Percentiles rank a stretch among this genome's conserved stretches.
These are phyloP conservation scores for Callyntrura guangdongensis DNA, from an alignment of 2,888 invertebrate species.

Conservation along the genomic window DNA sequence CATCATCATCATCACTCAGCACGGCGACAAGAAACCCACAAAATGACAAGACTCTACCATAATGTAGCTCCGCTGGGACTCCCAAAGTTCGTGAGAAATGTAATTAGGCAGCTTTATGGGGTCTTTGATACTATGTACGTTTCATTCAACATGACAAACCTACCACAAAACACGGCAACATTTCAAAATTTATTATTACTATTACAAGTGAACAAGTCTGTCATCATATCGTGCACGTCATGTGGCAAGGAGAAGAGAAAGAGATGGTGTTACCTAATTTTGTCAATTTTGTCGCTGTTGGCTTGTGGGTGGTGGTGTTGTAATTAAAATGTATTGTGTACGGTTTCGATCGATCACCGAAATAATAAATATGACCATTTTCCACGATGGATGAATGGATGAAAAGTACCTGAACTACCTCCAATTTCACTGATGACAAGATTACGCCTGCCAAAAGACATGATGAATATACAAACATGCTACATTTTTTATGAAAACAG, in stretches of 20 bases:
- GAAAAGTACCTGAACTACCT: too few species aligned
- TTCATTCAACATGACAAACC: neutral
- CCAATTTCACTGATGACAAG: too few species aligned
- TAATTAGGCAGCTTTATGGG: conserved; percentile 45
- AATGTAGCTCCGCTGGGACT: conserved; percentile 1
- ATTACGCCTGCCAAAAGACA: too few species aligned
- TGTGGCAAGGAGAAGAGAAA: too few species aligned
- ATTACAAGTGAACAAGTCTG: neutral
- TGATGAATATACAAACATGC: too few species aligned
- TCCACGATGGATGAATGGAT: too few species aligned
- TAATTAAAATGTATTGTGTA: too few species aligned
- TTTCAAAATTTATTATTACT: neutral
- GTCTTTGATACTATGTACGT: neutral
- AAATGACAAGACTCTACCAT: neutral
- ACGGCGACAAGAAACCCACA: neutral
- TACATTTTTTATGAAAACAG: too few species aligned
- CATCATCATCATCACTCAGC: conserved; percentile 16
- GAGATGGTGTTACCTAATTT: neutral
- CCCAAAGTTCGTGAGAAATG: conserved; percentile 32
- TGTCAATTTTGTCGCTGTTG: neutral
- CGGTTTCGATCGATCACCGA: too few species aligned
- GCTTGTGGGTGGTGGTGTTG: neutral
- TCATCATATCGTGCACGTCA: neutral
- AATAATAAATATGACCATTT: too few species aligned
- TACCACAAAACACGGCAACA: conserved; percentile 3